A percentile compares a stretch with the other conserved stretches of the same genome.
Conservation (phyloP, 1,140 invertebrate genomes). For the Mya arenaria region DNA sequence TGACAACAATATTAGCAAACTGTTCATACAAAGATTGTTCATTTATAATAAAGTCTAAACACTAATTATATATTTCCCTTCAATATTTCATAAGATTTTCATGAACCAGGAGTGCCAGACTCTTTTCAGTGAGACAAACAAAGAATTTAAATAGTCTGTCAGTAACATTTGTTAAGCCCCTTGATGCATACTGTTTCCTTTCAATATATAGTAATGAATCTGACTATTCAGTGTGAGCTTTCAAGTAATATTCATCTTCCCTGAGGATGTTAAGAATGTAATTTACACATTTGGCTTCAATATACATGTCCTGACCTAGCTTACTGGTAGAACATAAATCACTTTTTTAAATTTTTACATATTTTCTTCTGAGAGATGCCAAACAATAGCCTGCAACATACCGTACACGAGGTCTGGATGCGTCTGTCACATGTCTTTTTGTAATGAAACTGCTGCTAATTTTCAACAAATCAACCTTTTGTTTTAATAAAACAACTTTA, state of each 20-base stretch:
- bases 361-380: neutral
- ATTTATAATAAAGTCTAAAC: neutral
- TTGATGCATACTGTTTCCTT: constrained; percentile 1
- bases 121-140: constrained; percentile 11
- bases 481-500: constrained; percentile 1
- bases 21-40: neutral
- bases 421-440: constrained; percentile 3
- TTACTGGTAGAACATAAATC: no score
- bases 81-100: neutral
- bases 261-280: no score
- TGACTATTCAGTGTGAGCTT: neutral
- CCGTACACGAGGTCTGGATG: neutral
- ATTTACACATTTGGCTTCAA: neutral
- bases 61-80: neutral
- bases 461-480: constrained; percentile 7
- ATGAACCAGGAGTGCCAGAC: neutral
- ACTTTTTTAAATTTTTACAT: no score
- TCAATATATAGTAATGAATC: neutral
- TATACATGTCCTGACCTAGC: neutral
- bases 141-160: constrained; percentile 8
- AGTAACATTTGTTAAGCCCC: constrained; percentile 25
- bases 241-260: constrained; percentile 15
- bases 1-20: neutral
- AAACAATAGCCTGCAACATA: constrained; percentile 28
- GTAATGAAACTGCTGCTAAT: neutral